Evolutionary conservation across 2,113 vertebrate genomes (phyloP), one percentile per base, ranked within the genome.

Genomic region (Sinocyclocheilus anshuiensis): DNA sequence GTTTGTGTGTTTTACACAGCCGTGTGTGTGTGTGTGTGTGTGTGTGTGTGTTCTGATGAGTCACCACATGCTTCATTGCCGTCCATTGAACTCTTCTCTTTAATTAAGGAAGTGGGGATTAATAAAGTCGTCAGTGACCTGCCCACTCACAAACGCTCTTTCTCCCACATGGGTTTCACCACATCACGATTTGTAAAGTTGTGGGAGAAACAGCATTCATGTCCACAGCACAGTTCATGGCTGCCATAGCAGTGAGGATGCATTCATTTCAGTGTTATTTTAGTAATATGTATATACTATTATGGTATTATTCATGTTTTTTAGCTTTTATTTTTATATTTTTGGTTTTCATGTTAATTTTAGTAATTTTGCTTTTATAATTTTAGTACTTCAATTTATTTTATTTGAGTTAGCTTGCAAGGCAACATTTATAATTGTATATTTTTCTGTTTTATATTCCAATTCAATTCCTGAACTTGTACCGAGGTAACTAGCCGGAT

Each of bases 61-160:
- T 84, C 86, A 87, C 81, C 36, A 4, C 22, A 42, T 74, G 45
- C 76, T 77, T n/a, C 74, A 10, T 36, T 33, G 65, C 81, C 36
- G 29, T 65, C 69, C 75, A 81, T 53, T 84, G 81, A 84, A 36
- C 75, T 77, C 57, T 59, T 81, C 83, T 87, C 77, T 50, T 93
- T 93, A 93, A 93, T 94, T 92, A 93, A 88, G 87, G 84, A 81
- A 81, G 86, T 79, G 57, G 81, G 63, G 77, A 85, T 82, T 5
- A 74, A 85, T 74, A 72, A 84, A 75, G 45, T 77, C 59, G 33
- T 82, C 61, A 11, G 33, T 77, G 81, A n/a, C 79, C 55, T 6
- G 16, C 81, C 63, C 29, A 39, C 45, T 67, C 61, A 55, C 81
- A 71, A 29, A 29, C 16, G 61, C 74, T 83, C 45, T 48, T 61